Evolutionary conservation across 2,888 invertebrate genomes (phyloP).

Genomic region (Gisinianus flammeolus): DNA sequence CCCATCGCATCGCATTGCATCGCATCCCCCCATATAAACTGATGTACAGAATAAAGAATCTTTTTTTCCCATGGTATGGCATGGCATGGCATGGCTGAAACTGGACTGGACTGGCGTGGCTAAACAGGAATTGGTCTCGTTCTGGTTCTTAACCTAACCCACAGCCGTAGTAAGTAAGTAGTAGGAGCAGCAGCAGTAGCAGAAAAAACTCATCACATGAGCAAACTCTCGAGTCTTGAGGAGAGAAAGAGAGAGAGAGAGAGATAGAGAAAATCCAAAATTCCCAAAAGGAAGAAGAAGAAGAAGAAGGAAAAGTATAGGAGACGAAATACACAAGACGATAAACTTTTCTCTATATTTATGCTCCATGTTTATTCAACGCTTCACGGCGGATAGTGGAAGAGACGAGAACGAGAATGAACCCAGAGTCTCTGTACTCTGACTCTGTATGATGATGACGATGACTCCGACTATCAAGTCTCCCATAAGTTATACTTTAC

Average conservation of each 20-base stretch:
- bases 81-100: too few species aligned
- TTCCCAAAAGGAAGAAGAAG: background rate
- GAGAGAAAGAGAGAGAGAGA: constrained; percentile 8
- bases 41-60: background rate
- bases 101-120: background rate
- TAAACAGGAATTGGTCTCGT: background rate
- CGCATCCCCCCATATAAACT: background rate
- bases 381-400: background rate
- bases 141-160: background rate
- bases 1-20: too few species aligned
- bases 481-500: too few species aligned
- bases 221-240: too few species aligned
- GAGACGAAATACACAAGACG: background rate
- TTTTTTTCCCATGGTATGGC: too few species aligned
- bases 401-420: too few species aligned
- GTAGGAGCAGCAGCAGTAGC: too few species aligned
- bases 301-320: background rate
- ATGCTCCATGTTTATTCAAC: constrained; percentile 10
- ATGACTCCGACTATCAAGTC: too few species aligned
- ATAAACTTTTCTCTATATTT: background rate
- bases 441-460: too few species aligned
- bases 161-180: too few species aligned
- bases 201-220: too few species aligned
- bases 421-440: too few species aligned
- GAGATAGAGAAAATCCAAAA: background rate